Evolutionary conservation across 1,140 invertebrate species (phyloP).

Genomic region (Whitmania pigra): DNA sequence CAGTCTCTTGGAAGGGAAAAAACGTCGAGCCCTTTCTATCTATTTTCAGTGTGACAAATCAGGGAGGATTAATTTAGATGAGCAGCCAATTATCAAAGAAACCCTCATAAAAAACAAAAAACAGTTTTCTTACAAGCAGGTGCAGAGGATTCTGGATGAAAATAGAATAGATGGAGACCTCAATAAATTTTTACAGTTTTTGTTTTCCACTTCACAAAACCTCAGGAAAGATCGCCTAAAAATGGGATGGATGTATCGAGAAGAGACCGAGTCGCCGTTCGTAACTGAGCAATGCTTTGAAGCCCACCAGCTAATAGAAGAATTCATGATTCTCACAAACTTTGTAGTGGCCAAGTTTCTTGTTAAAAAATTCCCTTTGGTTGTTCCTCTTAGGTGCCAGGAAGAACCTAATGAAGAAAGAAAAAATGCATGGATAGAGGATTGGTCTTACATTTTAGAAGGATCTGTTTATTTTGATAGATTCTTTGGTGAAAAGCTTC

Average conservation of each 20-base stretch:
- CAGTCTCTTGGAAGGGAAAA: constrained; percentile 36
- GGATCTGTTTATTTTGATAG: constrained; percentile 8
- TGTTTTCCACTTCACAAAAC: constrained; percentile 26
- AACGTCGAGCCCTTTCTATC: constrained; percentile 35
- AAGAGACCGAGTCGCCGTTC: constrained; percentile 28
- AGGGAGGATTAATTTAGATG: too few relatives aligned
- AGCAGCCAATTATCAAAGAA: constrained; percentile 4
- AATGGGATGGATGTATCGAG: neutral
- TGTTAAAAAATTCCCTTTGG: constrained; percentile 26
- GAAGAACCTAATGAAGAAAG: constrained; percentile 25
- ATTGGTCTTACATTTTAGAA: neutral
- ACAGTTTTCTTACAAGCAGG: constrained; percentile 15
- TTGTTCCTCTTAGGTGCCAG: constrained; percentile 32
- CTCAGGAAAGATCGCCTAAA: constrained; percentile 30
- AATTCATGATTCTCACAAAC: constrained; percentile 35
- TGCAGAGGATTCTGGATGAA: constrained; percentile 1
- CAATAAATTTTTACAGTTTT: too few relatives aligned
- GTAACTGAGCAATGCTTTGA: constrained; percentile 27
- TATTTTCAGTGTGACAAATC: neutral
- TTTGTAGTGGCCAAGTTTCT: constrained; percentile 31
- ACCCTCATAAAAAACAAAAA: constrained; percentile 13
- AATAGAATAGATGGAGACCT: neutral
- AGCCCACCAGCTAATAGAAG: constrained; percentile 33
- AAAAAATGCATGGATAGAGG: constrained; percentile 30
- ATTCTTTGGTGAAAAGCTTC: neutral